Evolutionary conservation across 2,888 invertebrate species (phyloP).

Genomic region (Cryptus viduatorius): DNA sequence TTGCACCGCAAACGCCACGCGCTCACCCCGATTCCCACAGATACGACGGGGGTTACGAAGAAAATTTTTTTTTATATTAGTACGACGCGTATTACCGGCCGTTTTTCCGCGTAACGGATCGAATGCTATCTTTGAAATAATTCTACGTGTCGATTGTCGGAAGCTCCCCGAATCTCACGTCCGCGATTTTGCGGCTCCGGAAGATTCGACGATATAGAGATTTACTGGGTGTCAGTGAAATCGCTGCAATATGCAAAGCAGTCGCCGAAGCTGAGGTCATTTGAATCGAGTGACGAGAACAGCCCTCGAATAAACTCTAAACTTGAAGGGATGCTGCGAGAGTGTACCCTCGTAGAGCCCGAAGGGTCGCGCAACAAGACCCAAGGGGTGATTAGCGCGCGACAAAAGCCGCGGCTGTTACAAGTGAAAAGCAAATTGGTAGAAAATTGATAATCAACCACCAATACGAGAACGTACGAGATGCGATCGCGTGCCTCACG

Average conservation of each 20-base stretch:
- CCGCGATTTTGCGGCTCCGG: no score
- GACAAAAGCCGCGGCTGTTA: constrained; percentile 83
- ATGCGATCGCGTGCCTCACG: constrained; percentile 46
- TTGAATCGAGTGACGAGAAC: constrained; percentile 47
- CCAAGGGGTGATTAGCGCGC: constrained; percentile 83
- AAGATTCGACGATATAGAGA: background rate
- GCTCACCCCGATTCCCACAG: constrained; percentile 59
- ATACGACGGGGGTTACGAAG: constrained; percentile 3
- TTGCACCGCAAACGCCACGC: constrained; percentile 15
- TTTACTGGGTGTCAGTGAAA: background rate
- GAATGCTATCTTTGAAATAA: background rate
- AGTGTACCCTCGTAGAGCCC: constrained; percentile 71
- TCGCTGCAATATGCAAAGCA: constrained; percentile 57
- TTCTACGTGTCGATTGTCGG: background rate
- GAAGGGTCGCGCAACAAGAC: constrained; percentile 60
- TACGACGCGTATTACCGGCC: background rate
- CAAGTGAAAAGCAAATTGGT: constrained; percentile 84
- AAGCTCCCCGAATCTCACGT: background rate
- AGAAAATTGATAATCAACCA: constrained; percentile 85
- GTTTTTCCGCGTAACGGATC: constrained; percentile 1
- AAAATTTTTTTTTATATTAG: constrained; percentile 29
- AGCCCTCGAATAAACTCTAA: constrained; percentile 12
- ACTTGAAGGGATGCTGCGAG: constrained; percentile 67
- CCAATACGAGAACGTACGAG: constrained; percentile 79
- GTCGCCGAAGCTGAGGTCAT: constrained; percentile 49